These are phyloP conservation scores for Anoplophora glabripennis DNA, from an alignment of 1,140 invertebrate species.

Conservation along the genomic window DNA sequence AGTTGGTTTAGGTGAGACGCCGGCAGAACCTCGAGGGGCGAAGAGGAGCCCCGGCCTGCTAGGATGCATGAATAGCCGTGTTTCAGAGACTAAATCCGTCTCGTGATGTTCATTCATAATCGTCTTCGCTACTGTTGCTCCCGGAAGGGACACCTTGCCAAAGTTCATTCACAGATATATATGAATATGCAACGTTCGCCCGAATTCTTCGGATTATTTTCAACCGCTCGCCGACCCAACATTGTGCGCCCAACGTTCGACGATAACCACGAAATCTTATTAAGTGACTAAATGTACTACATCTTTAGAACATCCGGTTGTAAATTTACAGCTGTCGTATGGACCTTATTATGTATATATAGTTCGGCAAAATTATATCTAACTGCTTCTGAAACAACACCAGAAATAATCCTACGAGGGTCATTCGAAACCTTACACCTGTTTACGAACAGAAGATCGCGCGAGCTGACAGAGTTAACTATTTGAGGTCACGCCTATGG, in stretches of 20 bases:
- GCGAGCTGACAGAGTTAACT: too few species aligned
- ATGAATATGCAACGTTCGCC: constrained; percentile 23
- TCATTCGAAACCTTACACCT: too few species aligned
- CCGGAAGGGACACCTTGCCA: constrained; percentile 48
- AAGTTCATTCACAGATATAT: constrained; percentile 47
- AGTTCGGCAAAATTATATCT: constrained; percentile 18
- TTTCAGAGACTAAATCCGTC: constrained; percentile 40
- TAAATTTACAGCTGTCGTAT: constrained; percentile 33
- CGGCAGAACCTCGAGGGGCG: constrained; percentile 1
- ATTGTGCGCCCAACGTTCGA: neutral
- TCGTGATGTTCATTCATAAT: constrained; percentile 47
- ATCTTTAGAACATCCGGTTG: constrained; percentile 34
- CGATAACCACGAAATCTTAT: constrained; percentile 26
- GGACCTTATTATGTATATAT: constrained; percentile 22
- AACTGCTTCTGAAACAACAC: constrained; percentile 17
- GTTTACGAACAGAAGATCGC: too few species aligned
- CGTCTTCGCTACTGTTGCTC: constrained; percentile 32
- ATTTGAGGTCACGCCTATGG: too few species aligned
- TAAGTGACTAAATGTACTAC: constrained; percentile 34
- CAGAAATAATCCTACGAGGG: constrained; percentile 13
- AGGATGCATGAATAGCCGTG: constrained; percentile 20
- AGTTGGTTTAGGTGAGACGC: constrained; percentile 7
- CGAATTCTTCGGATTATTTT: constrained; percentile 28
- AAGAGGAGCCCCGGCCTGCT: constrained; percentile 9
- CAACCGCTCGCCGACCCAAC: neutral